Conservation (phyloP, 2,888 invertebrate species). For the Watsonalla binaria region DNA sequence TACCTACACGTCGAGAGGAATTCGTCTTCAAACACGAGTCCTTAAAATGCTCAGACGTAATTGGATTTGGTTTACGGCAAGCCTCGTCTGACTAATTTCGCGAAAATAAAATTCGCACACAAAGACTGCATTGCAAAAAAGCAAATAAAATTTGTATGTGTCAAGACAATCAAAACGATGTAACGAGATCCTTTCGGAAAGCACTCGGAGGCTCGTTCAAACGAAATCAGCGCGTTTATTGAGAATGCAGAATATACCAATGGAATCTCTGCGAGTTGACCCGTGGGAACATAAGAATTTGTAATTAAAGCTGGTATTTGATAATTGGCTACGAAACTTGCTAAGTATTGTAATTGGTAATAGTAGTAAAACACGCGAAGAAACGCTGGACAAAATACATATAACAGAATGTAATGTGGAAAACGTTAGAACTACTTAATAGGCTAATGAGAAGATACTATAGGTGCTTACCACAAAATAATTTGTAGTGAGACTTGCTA, state of each 20-base stretch:
- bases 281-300: neutral
- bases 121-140: slow-evolving; percentile 54
- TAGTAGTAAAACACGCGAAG: neutral
- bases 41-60: slow-evolving; percentile 44
- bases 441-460: too few species aligned
- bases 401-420: neutral
- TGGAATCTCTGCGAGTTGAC: neutral
- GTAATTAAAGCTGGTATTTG: slow-evolving; percentile 1
- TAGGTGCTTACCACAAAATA: too few species aligned
- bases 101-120: slow-evolving; percentile 62
- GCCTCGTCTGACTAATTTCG: slow-evolving; percentile 47
- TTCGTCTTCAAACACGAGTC: slow-evolving; percentile 31
- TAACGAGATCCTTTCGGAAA: slow-evolving; percentile 61
- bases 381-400: neutral
- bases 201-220: slow-evolving; percentile 48
- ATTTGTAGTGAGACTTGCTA: too few species aligned
- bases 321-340: slow-evolving; percentile 1
- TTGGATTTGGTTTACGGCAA: slow-evolving; percentile 56
- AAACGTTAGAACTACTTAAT: neutral
- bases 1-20: slow-evolving; percentile 25
- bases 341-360: slow-evolving; percentile 2
- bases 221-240: slow-evolving; percentile 56
- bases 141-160: slow-evolving; percentile 68
- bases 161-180: slow-evolving; percentile 70
- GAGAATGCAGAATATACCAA: slow-evolving; percentile 28